Base-by-base conservation (phyloP, 2,888 invertebrate genomes). In the Pheosia tremula region DNA sequence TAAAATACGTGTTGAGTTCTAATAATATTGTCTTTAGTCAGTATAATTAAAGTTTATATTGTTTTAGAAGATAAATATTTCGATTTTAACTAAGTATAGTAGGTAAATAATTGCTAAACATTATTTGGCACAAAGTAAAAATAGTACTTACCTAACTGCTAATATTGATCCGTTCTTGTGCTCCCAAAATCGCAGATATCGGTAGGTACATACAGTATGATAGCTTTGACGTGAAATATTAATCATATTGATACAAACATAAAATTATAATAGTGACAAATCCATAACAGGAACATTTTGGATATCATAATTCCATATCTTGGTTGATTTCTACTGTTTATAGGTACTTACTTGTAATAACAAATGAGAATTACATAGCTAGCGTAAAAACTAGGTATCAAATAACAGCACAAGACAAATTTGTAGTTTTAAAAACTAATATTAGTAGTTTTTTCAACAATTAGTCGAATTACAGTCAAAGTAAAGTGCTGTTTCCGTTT, bases 221-320 rank as follows among this genome's bases (percentile, higher is more conserved):
- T 50, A 13, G 50, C 50, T 50, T 47, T n/a, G 7, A 50, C 24
- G 24, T 24, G 24, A 24, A 24, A 24, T 24, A 24, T 24, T 24
- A 60, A 61, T 64, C 59, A 62, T 66, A 63, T 68, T 64, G 65
- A 67, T 84, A 84, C 63, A 77, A 59, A 79, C 62, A 77, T 77
- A 80, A 79, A 79, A 79, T 78, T 75, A 74, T 69, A 79, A 68
- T 66, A 81, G 79, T 79, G 82, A 89, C 88, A 90, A 91, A 90
- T 91, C 90, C 90, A 67, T 83, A 83, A 79, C 85, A 91, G 89
- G 90, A 90, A 91, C 90, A 82, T 84, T 79, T 77, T 75, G 75
- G 58, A 62, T 67, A 49, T 39, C 10, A 39, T 54, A 37, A 61
- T 56, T 56, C 13, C 13, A 41, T 8, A 56, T 56, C n/a, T 53